phyloP scores from a whole-genome alignment of 2,113 vertebrate genomes.

The Larimichthys crocea region DNA sequence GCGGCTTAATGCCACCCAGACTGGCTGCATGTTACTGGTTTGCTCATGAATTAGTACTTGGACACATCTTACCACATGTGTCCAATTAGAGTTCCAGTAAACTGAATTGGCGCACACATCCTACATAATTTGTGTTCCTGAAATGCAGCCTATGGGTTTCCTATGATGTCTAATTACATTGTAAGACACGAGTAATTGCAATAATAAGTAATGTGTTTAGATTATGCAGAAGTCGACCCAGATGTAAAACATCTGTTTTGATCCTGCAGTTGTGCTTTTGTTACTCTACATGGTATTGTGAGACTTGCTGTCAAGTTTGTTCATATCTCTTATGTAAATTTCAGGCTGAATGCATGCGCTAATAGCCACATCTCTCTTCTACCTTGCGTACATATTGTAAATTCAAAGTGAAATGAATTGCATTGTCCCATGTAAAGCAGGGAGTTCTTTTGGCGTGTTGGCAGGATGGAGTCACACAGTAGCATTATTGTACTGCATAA shows the following conservation, averaged over 20 bases:
- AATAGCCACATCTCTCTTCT: slow-evolving; percentile 3
- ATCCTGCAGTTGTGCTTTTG: slow-evolving; percentile 44
- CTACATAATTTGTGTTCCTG: slow-evolving; percentile 65
- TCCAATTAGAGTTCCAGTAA: slow-evolving; percentile 72
- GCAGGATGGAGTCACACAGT: slow-evolving; percentile 53
- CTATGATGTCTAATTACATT: slow-evolving; percentile 74
- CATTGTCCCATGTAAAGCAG: slow-evolving; percentile 63
- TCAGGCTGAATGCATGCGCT: slow-evolving; percentile 5
- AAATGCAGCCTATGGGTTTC: slow-evolving; percentile 63
- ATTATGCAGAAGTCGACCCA: slow-evolving; percentile 74
- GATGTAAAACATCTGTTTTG: slow-evolving; percentile 79
- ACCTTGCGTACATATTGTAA: slow-evolving; percentile 28
- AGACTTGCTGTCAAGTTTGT: slow-evolving; percentile 59
- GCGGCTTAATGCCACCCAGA: slow-evolving; percentile 39
- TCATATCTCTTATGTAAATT: slow-evolving; percentile 58
- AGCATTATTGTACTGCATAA: slow-evolving; percentile 43
- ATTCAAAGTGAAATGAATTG: slow-evolving; percentile 68
- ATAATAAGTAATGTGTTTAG: slow-evolving; percentile 75
- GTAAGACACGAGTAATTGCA: slow-evolving; percentile 71
- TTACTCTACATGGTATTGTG: slow-evolving; percentile 67
- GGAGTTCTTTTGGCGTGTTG: slow-evolving; percentile 31
- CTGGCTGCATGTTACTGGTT: slow-evolving; percentile 28
- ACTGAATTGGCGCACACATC: slow-evolving; percentile 56
- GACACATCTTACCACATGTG: slow-evolving; percentile 64
- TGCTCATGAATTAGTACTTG: slow-evolving; percentile 45